A percentile compares a stretch with the other conserved stretches of the same genome.
phyloP scores from a whole-genome alignment of 2,888 invertebrate genomes.

The Diaprepes abbreviatus region DNA sequence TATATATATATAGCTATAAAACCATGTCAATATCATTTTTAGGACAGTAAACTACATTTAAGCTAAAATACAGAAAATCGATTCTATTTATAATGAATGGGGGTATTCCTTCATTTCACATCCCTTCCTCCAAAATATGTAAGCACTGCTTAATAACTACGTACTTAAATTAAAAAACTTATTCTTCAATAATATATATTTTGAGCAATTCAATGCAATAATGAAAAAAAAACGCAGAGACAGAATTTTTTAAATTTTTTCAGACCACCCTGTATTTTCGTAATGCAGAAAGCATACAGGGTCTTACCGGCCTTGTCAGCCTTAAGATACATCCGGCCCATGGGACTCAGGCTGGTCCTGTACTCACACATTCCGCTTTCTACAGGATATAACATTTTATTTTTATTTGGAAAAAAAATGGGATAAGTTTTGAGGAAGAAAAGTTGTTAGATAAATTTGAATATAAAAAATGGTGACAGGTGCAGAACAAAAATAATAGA shows the following conservation, averaged over 20 bases:
- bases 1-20: too few species aligned
- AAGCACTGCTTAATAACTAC: too few species aligned
- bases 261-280: conserved; percentile 35
- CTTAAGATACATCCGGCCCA: conserved; percentile 87
- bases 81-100: too few species aligned
- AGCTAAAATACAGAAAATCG: too few species aligned
- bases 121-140: too few species aligned
- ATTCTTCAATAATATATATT: too few species aligned
- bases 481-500: conserved; percentile 36
- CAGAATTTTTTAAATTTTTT: neutral
- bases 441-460: conserved; percentile 32
- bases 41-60: too few species aligned
- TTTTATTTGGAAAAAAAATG: conserved; percentile 37
- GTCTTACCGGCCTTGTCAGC: conserved; percentile 86
- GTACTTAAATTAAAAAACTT: too few species aligned
- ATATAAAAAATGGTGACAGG: neutral
- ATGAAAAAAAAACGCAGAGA: too few species aligned
- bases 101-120: too few species aligned
- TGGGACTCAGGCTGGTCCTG: conserved; percentile 82
- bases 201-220: too few species aligned
- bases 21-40: too few species aligned
- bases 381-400: conserved; percentile 52
- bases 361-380: conserved; percentile 78
- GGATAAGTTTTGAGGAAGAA: conserved; percentile 1
- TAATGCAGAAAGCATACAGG: conserved; percentile 25